Conservation (phyloP, 1,140 invertebrate species). For the Caenorhabditis elegans region DNA sequence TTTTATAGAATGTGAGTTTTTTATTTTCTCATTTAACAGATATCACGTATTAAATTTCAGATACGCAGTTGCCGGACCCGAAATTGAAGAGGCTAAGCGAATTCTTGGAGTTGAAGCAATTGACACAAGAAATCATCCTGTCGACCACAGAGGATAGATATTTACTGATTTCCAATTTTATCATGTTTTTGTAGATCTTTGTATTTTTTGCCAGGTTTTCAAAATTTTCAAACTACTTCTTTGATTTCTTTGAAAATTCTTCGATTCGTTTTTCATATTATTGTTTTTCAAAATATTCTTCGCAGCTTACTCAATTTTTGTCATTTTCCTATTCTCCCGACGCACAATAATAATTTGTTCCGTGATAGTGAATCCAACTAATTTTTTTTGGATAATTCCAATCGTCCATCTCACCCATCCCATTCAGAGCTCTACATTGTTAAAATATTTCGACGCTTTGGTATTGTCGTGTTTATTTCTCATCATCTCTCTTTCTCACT, state of each 20-base stretch:
- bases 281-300: background rate
- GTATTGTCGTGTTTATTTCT: background rate
- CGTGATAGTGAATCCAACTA: background rate
- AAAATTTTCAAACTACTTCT: too few species aligned
- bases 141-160: background rate
- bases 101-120: conserved; percentile 19
- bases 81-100: conserved; percentile 16
- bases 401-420: background rate
- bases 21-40: background rate
- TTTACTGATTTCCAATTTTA: background rate
- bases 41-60: background rate
- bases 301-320: conserved; percentile 19
- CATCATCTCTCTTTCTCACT: too few species aligned
- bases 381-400: too few species aligned
- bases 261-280: background rate
- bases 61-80: background rate
- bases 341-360: too few species aligned
- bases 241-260: background rate
- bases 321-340: background rate
- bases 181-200: background rate
- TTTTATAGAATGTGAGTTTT: conserved; percentile 40
- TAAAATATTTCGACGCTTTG: background rate
- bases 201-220: background rate
- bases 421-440: background rate
- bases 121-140: conserved; percentile 18